These are phyloP conservation scores for Sitobion miscanthi DNA, from an alignment of 1,140 invertebrate species.

Conservation along the genomic window DNA sequence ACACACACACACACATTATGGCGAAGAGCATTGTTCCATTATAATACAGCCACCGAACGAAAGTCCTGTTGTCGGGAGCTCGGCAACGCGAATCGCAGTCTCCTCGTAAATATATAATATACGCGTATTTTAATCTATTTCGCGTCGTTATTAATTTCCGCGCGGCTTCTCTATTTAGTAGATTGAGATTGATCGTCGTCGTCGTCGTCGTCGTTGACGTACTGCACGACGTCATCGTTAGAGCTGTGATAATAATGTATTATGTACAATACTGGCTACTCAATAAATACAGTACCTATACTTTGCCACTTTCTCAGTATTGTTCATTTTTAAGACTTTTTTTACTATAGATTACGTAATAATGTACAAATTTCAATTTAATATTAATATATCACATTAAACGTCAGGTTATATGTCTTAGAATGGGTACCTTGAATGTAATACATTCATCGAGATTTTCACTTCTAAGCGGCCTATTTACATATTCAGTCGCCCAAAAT, in stretches of 20 bases:
- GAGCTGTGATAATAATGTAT: background rate
- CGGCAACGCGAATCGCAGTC: background rate
- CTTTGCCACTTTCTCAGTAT: background rate
- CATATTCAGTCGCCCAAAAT: too few relatives aligned
- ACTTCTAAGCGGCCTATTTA: too few relatives aligned
- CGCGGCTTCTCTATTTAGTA: background rate
- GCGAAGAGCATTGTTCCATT: background rate
- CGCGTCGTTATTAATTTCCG: background rate
- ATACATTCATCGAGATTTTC: too few relatives aligned
- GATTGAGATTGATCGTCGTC: conserved; percentile 19
- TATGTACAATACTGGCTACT: background rate
- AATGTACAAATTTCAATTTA: too few relatives aligned
- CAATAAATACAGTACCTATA: background rate
- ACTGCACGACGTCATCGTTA: background rate
- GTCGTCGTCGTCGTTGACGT: background rate
- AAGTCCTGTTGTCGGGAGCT: background rate
- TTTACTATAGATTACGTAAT: too few relatives aligned
- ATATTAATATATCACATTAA: too few relatives aligned
- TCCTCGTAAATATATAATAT: background rate
- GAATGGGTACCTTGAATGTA: too few relatives aligned
- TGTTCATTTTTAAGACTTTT: background rate
- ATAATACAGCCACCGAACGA: background rate
- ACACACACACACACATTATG: background rate
- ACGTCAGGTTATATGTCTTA: too few relatives aligned
- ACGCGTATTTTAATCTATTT: conserved; percentile 11